These are phyloP conservation scores for Lithosia quadra DNA, from an alignment of 2,888 invertebrate genomes.

Conservation along the genomic window DNA sequence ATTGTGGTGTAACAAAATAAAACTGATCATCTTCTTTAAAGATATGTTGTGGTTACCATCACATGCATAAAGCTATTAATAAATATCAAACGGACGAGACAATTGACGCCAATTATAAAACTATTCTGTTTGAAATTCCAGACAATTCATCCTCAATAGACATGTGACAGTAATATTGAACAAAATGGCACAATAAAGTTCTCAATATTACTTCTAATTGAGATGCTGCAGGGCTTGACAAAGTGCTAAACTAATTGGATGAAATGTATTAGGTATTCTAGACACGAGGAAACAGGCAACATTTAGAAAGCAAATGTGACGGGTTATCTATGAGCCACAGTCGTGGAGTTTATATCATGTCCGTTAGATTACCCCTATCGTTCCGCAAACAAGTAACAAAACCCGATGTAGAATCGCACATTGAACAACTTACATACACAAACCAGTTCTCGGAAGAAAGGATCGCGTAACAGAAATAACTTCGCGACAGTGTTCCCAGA, in stretches of 20 bases:
- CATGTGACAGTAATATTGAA: constrained; percentile 41
- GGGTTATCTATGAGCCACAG: constrained; percentile 46
- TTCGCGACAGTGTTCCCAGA: constrained; percentile 57
- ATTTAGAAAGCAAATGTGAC: constrained; percentile 25
- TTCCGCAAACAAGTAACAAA: constrained; percentile 59
- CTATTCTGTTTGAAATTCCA: constrained; percentile 43
- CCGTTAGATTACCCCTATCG: constrained; percentile 64
- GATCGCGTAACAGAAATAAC: constrained; percentile 63
- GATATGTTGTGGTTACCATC: constrained; percentile 39
- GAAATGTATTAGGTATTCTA: constrained; percentile 15
- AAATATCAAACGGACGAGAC: constrained; percentile 44
- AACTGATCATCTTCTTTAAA: constrained; percentile 32
- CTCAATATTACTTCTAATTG: constrained; percentile 12
- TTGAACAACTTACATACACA: constrained; percentile 45
- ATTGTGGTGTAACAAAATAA: background rate
- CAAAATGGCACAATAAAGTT: constrained; percentile 26
- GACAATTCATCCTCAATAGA: constrained; percentile 49
- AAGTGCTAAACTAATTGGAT: constrained; percentile 12
- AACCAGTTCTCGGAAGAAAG: constrained; percentile 63
- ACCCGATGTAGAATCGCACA: constrained; percentile 52
- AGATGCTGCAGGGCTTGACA: background rate
- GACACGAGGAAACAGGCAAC: constrained; percentile 15
- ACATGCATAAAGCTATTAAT: constrained; percentile 51
- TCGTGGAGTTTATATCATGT: constrained; percentile 61
- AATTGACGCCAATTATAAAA: constrained; percentile 60